Base-by-base conservation (phyloP, 2,113 vertebrate species). In the Eubucco bourcierii region DNA sequence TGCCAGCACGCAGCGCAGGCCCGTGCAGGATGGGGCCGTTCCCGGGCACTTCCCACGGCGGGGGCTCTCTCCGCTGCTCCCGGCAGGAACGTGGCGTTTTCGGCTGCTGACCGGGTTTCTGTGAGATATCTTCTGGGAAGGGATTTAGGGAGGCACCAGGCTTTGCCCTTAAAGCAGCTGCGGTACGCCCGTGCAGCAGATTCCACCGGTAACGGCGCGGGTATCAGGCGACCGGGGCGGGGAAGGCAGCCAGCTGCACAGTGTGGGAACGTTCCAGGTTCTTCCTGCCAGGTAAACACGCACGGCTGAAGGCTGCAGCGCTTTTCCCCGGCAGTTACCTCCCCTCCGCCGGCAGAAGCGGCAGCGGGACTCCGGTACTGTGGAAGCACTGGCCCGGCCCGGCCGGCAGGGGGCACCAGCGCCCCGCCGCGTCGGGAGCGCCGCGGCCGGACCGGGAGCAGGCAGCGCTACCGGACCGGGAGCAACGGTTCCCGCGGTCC, bases 41-140 rank as follows among this genome's bases (percentile, higher is more conserved):
- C 41, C 50, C 39, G 24, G 17, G 41, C n/a, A 23, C n/a, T 74
- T 66, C 52, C 34, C 37, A 3, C 71, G 9, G 8, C 2, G 27
- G 47, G 59, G 70, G 33, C 12, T 74, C 70, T 87, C 64, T 52
- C 23, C 9, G 16, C 73, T 34, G 19, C 47, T 65, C 7, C 2
- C 9, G 1, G 12, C 3, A 29, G 60, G 52, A 84, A 31, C 1
- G 0, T 0, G 1, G 4, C 3, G 1, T 29, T 60, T 70, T 10
- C 8, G 23, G 1, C 0, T 27, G 31, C 58, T 34, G 1, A 11
- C 1, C 0, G 3, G 5, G 25, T 16, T 72, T 12, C 58, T 75
- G 63, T n/a, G 46, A 3, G 3, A 9, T 19, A 44, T 60, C 4
- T 46, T 3, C 28, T 2, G 33, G 47, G 71, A 21, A 60, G 31